These are phyloP conservation scores for Astyanax mexicanus DNA, from an alignment of 2,797 vertebrate species.

Conservation along the genomic window DNA sequence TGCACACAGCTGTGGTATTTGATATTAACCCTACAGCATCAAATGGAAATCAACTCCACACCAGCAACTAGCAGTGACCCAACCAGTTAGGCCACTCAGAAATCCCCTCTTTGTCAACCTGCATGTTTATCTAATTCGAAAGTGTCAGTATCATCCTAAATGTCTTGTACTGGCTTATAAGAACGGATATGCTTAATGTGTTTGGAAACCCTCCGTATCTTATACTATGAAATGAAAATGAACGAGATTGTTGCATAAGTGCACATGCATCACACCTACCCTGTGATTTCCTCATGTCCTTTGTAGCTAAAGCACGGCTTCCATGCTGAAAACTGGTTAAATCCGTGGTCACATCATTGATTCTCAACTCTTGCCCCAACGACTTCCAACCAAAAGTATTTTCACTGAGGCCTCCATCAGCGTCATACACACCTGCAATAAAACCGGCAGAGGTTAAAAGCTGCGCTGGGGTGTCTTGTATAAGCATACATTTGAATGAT, in stretches of 20 bases:
- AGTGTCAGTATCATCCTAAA: too few relatives aligned
- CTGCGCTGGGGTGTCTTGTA: too few relatives aligned
- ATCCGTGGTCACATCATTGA: slow-evolving; percentile 97
- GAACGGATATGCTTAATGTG: background rate
- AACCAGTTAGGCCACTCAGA: too few relatives aligned
- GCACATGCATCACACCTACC: slow-evolving; percentile 76
- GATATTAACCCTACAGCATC: too few relatives aligned
- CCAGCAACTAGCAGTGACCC: too few relatives aligned
- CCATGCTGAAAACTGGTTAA: slow-evolving; percentile 98
- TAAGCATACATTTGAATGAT: background rate
- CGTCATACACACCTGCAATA: slow-evolving; percentile 89
- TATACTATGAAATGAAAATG: background rate
- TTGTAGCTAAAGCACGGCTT: slow-evolving; percentile 98
- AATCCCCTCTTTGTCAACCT: too few relatives aligned
- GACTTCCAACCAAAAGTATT: slow-evolving; percentile 99
- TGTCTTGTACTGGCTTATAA: too few relatives aligned
- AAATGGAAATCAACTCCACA: too few relatives aligned
- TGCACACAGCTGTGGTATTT: too few relatives aligned
- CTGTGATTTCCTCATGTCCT: slow-evolving; percentile 99
- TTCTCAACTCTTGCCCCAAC: slow-evolving; percentile 99
- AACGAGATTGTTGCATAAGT: background rate
- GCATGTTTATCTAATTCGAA: too few relatives aligned
- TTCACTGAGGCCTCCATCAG: slow-evolving; percentile 95
- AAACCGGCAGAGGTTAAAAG: background rate
- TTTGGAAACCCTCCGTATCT: background rate